phyloP scores from a whole-genome alignment of 1,140 invertebrate species.

The Diachasmimorpha longicaudata region DNA sequence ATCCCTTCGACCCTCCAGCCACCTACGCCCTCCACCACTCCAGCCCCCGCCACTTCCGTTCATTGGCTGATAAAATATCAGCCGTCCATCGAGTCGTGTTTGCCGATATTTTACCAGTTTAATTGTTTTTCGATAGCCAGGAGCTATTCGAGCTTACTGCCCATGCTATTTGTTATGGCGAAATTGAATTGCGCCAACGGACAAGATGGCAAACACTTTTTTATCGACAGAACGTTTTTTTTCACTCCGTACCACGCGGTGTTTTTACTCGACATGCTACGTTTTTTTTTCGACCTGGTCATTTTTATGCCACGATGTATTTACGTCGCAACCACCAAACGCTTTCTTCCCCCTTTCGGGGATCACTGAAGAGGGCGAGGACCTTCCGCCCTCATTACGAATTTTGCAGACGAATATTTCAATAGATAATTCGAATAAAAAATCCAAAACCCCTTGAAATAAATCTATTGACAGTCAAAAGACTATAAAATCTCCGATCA shows the following conservation, averaged over 20 bases:
- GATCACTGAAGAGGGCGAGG: not conserved
- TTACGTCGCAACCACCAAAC: not conserved
- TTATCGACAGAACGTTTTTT: conserved; percentile 32
- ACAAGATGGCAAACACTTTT: conserved; percentile 42
- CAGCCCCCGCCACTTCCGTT: conserved; percentile 21
- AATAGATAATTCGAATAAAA: too few species aligned
- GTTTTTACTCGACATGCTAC: not conserved
- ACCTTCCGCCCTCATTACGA: too few species aligned
- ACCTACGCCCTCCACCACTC: conserved; percentile 9
- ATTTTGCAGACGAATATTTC: too few species aligned
- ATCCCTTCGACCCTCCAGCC: not conserved
- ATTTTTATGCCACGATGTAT: not conserved
- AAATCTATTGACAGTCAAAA: not conserved
- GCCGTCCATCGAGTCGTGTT: conserved; percentile 50
- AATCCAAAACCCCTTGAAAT: not conserved
- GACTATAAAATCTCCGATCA: not conserved
- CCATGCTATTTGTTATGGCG: conserved; percentile 41
- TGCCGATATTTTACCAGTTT: conserved; percentile 56
- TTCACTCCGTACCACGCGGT: not conserved
- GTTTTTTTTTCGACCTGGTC: not conserved
- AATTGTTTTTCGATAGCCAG: conserved; percentile 59
- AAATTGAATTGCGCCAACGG: conserved; percentile 52
- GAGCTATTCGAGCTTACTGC: conserved; percentile 40
- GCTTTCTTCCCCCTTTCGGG: not conserved
- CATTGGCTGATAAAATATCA: conserved; percentile 54